Evolutionary conservation across 2,888 invertebrate species (phyloP).

Genomic region (Meteorus cinctellus): DNA sequence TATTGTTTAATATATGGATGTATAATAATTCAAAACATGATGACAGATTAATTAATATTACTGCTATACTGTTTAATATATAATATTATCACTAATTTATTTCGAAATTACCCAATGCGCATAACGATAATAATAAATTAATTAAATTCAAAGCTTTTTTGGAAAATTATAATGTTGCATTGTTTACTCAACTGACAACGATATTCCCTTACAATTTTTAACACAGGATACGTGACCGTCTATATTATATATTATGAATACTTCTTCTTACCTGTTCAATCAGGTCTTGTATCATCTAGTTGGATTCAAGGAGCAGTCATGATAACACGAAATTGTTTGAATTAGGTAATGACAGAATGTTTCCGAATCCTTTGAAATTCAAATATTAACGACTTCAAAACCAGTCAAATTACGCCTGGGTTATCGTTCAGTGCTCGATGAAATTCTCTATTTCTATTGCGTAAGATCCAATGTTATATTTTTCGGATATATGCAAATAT

Average conservation of each 20-base stretch:
- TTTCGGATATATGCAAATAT: neutral
- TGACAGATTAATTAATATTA: slow-evolving; percentile 59
- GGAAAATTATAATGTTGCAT: neutral
- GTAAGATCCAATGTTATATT: neutral
- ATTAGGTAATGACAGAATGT: neutral
- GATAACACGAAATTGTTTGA: neutral
- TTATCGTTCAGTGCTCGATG: neutral
- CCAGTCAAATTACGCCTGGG: neutral
- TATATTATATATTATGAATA: neutral
- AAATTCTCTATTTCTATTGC: neutral
- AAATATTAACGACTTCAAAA: neutral
- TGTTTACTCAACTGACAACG: neutral
- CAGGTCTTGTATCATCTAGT: neutral
- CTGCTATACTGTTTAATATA: slow-evolving; percentile 17
- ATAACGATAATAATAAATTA: neutral
- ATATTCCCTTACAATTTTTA: neutral
- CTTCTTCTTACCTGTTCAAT: neutral
- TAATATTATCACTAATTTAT: neutral
- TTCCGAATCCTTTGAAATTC: neutral
- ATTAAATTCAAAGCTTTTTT: slow-evolving; percentile 7
- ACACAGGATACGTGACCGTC: neutral
- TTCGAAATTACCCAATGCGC: neutral
- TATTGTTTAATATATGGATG: slow-evolving; percentile 72
- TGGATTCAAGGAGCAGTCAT: neutral
- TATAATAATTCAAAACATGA: slow-evolving; percentile 70